Evolutionary conservation across 2,113 vertebrate genomes (phyloP).

Genomic region (Pseudopodoces humilis): DNA sequence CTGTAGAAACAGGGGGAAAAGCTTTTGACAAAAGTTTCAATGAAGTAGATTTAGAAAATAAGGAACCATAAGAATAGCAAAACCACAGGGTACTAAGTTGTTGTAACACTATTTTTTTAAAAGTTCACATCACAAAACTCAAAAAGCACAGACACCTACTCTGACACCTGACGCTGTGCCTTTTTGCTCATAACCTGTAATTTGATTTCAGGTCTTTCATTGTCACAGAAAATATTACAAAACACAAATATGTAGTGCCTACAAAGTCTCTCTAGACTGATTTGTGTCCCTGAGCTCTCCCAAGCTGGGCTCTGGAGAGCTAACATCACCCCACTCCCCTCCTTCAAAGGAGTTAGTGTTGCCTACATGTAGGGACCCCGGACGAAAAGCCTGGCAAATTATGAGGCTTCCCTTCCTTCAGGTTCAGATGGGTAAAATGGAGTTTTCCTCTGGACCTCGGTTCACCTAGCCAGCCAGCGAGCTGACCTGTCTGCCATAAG

Average conservation of each 20-base stretch:
- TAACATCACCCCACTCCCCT: background rate
- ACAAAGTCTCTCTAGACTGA: background rate
- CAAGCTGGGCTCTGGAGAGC: background rate
- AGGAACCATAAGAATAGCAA: background rate
- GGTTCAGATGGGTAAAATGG: background rate
- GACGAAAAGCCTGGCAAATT: background rate
- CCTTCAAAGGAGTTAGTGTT: background rate
- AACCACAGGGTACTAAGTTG: background rate
- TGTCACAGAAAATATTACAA: background rate
- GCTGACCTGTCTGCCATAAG: conserved; percentile 27
- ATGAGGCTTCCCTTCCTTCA: background rate
- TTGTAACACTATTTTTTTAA: background rate
- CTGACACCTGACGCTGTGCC: background rate
- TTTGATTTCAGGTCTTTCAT: background rate
- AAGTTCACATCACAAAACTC: background rate
- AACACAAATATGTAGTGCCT: background rate
- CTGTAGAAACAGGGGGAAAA: background rate
- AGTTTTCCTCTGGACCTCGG: background rate
- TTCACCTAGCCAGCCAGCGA: conserved; percentile 45
- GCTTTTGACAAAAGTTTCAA: background rate
- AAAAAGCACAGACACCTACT: background rate
- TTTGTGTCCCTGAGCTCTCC: background rate
- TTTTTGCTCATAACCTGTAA: background rate
- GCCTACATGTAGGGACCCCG: background rate
- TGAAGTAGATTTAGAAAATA: background rate